Evolutionary conservation across 2,888 invertebrate genomes (phyloP).

Genomic region (Philonicus albiceps): DNA sequence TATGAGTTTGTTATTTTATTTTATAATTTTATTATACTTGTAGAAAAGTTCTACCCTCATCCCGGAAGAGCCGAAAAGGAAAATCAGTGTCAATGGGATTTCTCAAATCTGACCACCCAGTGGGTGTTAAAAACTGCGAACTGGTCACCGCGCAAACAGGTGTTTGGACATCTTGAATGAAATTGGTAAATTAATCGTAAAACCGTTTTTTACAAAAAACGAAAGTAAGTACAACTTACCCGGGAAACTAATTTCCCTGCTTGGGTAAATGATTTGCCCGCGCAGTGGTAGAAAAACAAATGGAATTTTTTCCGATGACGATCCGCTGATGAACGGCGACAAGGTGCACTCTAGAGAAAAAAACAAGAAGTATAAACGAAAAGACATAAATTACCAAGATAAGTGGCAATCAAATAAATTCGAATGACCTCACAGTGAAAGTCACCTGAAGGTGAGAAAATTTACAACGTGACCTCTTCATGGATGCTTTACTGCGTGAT

Average conservation of each 20-base stretch:
- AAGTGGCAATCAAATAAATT: slow-evolving; percentile 30
- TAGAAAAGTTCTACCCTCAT: slow-evolving; percentile 82
- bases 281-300: slow-evolving; percentile 85
- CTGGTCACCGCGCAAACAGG: slow-evolving; percentile 87
- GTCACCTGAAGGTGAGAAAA: slow-evolving; percentile 4
- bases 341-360: slow-evolving; percentile 77
- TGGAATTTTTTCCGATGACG: slow-evolving; percentile 80
- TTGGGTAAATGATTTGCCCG: slow-evolving; percentile 88
- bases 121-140: slow-evolving; percentile 79
- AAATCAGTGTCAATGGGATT: slow-evolving; percentile 80
- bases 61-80: slow-evolving; percentile 81
- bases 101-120: slow-evolving; percentile 81
- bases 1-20: background rate
- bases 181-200: slow-evolving; percentile 41
- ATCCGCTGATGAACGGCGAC: slow-evolving; percentile 78
- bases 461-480: slow-evolving; percentile 18
- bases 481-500: slow-evolving; percentile 2
- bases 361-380: slow-evolving; percentile 40
- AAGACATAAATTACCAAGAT: slow-evolving; percentile 14
- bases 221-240: slow-evolving; percentile 58
- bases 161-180: slow-evolving; percentile 73
- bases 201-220: slow-evolving; percentile 43
- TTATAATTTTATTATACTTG: slow-evolving; percentile 67
- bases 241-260: slow-evolving; percentile 83
- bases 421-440: slow-evolving; percentile 28